Conservation (phyloP, 2,113 vertebrate species). For the Platysternon megacephalum region DNA sequence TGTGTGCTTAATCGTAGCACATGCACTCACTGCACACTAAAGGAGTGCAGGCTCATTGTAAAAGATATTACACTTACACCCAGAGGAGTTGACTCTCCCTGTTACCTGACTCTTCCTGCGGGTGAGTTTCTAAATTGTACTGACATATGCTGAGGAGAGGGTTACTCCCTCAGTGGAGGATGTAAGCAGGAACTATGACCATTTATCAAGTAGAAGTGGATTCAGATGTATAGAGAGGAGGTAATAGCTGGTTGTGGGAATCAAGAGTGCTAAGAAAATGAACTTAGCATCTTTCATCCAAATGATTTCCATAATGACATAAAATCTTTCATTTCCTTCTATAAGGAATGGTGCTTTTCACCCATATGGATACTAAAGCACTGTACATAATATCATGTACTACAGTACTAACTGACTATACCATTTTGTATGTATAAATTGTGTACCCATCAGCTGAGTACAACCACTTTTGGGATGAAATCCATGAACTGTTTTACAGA, state of each 20-base stretch:
- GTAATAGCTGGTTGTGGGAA: background rate
- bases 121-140: background rate
- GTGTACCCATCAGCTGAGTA: background rate
- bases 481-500: background rate
- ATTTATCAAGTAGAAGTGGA: background rate
- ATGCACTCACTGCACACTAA: background rate
- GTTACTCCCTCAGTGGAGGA: background rate
- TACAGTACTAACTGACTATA: background rate
- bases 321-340: background rate
- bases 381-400: background rate
- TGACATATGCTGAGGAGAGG: background rate
- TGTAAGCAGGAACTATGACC: background rate
- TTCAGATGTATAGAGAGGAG: background rate
- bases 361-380: background rate
- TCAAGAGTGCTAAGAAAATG: background rate
- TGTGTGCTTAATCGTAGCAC: background rate
- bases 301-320: background rate
- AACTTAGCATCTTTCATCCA: background rate
- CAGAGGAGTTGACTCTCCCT: background rate
- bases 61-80: background rate
- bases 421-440: background rate
- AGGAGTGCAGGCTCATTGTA: background rate
- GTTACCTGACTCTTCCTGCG: background rate
- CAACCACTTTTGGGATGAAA: background rate
- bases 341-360: background rate